Base-by-base conservation (phyloP, 2,113 vertebrate species). In the Ploceus nigricollis region DNA sequence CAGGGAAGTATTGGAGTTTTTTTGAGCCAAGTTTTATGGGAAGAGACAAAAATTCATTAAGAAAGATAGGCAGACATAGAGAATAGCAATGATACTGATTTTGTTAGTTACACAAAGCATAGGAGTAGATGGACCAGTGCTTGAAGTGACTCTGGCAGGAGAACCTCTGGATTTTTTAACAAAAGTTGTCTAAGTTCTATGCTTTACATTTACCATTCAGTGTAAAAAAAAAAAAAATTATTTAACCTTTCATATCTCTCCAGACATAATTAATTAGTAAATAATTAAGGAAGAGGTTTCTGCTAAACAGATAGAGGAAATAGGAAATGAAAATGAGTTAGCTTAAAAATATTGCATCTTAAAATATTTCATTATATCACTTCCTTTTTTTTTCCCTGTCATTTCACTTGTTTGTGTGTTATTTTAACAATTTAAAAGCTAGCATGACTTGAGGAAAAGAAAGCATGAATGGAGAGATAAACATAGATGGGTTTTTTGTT, bases 401-500 rank as follows among this genome's bases (percentile, higher is more conserved):
- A n/a, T 57, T 37, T 86, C 61, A 65, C 10, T 42, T 75, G 11
- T 86, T 69, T 86, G 7, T n/a, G 7, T 66, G 7, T 28, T 65
- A 45, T 47, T n/a, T 70, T 42, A 78, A 33, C 30, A 68, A 75
- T 57, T 44, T 48, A n/a, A 25, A 78, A 48, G 7, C 73, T 58
- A 45, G 18, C 15, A 39, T 51, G 19, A 33, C 15, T 45, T 83
- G 22, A 64, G 40, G 24, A n/a, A n/a, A 79, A 87, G 63, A 24
- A 61, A 51, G 6, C 14, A 44, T n/a, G n/a, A 82, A 44, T 0
- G 0, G 22, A 89, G 42, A 90, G 5, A n/a, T 39, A 66, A 88
- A 81, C 10, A 28, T 12, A 48, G 40, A 30, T 0, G 1, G 7
- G 4, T 1, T 13, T 44, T 65, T 56, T 56, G 4, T 44, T 39